A percentile compares a stretch with the other conserved stretches of the same genome.
phyloP scores from a whole-genome alignment of 1,140 invertebrate species.

The Leptinotarsa texana region DNA sequence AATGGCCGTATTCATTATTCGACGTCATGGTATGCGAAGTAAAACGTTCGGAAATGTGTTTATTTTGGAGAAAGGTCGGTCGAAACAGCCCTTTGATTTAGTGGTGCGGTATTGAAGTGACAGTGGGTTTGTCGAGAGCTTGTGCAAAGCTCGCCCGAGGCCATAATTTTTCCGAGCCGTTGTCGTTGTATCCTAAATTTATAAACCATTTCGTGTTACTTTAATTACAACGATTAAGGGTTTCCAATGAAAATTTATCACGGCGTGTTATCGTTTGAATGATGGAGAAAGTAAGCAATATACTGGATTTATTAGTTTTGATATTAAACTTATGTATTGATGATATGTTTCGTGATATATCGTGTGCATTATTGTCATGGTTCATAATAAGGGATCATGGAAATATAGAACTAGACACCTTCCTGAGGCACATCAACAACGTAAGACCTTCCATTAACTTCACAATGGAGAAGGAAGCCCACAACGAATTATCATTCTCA shows the following conservation, averaged over 20 bases:
- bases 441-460: too few relatives aligned
- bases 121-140: slow-evolving; percentile 48
- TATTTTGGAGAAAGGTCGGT: slow-evolving; percentile 44
- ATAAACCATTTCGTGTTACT: slow-evolving; percentile 25
- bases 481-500: too few relatives aligned
- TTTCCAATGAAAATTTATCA: slow-evolving; percentile 9
- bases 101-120: slow-evolving; percentile 52
- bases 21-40: slow-evolving; percentile 16
- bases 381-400: too few relatives aligned
- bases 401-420: too few relatives aligned
- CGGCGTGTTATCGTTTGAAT: background rate
- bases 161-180: slow-evolving; percentile 46
- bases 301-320: too few relatives aligned
- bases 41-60: slow-evolving; percentile 35
- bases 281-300: background rate
- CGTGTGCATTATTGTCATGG: too few relatives aligned
- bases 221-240: slow-evolving; percentile 25
- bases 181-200: slow-evolving; percentile 19
- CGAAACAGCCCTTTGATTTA: slow-evolving; percentile 49
- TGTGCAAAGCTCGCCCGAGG: slow-evolving; percentile 41
- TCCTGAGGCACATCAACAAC: too few relatives aligned
- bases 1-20: slow-evolving; percentile 29
- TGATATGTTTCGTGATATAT: too few relatives aligned
- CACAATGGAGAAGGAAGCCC: too few relatives aligned
- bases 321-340: too few relatives aligned